Base-by-base conservation (phyloP, 2,888 invertebrate genomes). In the Apamea anceps region DNA sequence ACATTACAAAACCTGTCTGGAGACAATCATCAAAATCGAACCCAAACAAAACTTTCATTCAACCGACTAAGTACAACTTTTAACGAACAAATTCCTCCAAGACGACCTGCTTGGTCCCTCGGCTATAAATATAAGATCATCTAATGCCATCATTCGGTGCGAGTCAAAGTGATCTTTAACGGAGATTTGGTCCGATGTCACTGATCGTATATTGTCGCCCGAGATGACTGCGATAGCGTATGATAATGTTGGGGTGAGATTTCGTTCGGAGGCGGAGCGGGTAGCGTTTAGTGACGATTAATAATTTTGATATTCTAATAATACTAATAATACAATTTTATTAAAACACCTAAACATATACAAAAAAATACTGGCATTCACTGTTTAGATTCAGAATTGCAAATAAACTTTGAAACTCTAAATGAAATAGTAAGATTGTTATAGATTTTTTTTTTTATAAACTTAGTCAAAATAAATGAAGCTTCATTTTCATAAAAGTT, bases 201-300 rank as follows among this genome's bases (percentile, higher is more conserved):
- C 93, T 95, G 96, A 95, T 96, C 96, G 95, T 96, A 96, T 95
- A 96, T 96, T 96, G 96, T 96, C 96, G 94, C 95, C 95, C 91
- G 92, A 96, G 96, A 96, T 96, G 94, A 93, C 93, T 95, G 88
- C 90, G 96, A 96, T 96, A 96, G 92, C 91, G 92, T 91, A 92
- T 94, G 93, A 93, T 94, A 92, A 93, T 92, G 86, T 91, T 82
- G 79, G 85, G 88, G 77, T 63, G 72, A 18, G 72, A 75, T 32
- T 81, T 81, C n/a, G 21, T 86, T 91, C 76, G 90, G 82, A 62
- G 83, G 92, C 84, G 91, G 77, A 91, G 94, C 92, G 94, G 63
- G 6, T 60, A 87, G 86, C 85, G 87, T 60, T 37, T 51, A 0
- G 13, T 25, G 0, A 18, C 0, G 10, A 8, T 25, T 1, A 45